A percentile compares a stretch with the other conserved stretches of the same genome.
phyloP scores from a whole-genome alignment of 2,888 invertebrate genomes.

The Galerucella pusilla region DNA sequence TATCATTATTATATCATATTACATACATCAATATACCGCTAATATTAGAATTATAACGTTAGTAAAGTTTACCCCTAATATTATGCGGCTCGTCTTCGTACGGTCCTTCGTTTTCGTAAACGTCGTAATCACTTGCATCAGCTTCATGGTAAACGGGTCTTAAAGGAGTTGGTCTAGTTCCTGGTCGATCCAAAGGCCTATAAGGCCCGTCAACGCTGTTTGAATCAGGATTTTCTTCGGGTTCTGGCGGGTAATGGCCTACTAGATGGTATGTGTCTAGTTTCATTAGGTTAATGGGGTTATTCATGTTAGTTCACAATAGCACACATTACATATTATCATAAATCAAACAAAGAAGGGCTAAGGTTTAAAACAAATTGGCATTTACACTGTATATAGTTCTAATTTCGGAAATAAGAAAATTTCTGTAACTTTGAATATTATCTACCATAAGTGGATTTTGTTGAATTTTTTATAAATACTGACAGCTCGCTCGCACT shows the following conservation, averaged over 20 bases:
- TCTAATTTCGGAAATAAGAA: too few relatives aligned
- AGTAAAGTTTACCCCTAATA: constrained; percentile 52
- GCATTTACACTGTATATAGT: neutral
- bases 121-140: constrained; percentile 45
- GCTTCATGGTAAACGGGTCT: constrained; percentile 34
- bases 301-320: constrained; percentile 44
- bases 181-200: constrained; percentile 53
- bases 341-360: neutral
- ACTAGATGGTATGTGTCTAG: constrained; percentile 64
- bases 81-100: constrained; percentile 48
- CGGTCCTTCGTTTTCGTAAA: constrained; percentile 43
- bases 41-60: constrained; percentile 27
- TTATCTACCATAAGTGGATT: too few relatives aligned
- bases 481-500: too few relatives aligned
- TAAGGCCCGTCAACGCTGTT: constrained; percentile 62
- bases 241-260: constrained; percentile 62
- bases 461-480: too few relatives aligned
- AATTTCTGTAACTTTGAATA: too few relatives aligned
- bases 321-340: neutral
- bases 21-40: constrained; percentile 10
- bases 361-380: neutral
- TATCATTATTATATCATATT: neutral
- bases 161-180: constrained; percentile 14
- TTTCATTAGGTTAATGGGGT: constrained; percentile 50
- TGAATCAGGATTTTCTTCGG: constrained; percentile 57